Base-by-base conservation (phyloP, 2,113 vertebrate species). In the Dendrocopos noguchii region DNA sequence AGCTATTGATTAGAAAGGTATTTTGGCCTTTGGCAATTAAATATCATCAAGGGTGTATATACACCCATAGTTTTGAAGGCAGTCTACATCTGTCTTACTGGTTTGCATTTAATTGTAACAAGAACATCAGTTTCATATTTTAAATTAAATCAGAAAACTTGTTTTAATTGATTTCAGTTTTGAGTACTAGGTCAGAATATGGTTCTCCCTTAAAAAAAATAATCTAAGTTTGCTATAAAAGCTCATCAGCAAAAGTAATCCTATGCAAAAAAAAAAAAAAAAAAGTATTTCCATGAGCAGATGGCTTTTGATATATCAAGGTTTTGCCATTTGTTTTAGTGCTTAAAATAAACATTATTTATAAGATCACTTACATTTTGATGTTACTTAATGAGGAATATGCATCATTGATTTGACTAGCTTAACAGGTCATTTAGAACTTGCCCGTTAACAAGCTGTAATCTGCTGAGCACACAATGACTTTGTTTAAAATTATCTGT, bases 401-500 rank as follows among this genome's bases (percentile, higher is more conserved):
- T 98, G 98, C 98, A 98, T 98, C 99, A 99, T 99, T 98, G 99
- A 99, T 99, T 99, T 99, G 98, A 99, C 98, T 98, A 98, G 98
- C 98, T 98, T 98, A 98, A 98, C 98, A 99, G 99, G 99, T 99
- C 99, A 99, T 98, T 98, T 98, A 98, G 98, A 99, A 99, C 98
- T 99, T 97, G 94, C 97, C 97, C 46, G 96, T 97, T 98, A 98
- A 98, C 98, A 98, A 98, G 97, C 97, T 97, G 97, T 98, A 98
- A 98, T 98, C 98, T 98, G 98, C 98, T 98, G 98, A 98, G 97
- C 97, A 97, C 94, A 98, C 98, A 99, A 98, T 99, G 98, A 99
- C 99, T 99, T 99, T 99, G 98, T 99, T 99, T 99, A 98, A 98
- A 99, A 99, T 99, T 98, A 99, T 98, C 98, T 98, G 98, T 98